Percentiles rank a stretch among this genome's conserved stretches.
Evolutionary conservation across 1,140 invertebrate species (phyloP).

Genomic region (Mesaphorura yosii): DNA sequence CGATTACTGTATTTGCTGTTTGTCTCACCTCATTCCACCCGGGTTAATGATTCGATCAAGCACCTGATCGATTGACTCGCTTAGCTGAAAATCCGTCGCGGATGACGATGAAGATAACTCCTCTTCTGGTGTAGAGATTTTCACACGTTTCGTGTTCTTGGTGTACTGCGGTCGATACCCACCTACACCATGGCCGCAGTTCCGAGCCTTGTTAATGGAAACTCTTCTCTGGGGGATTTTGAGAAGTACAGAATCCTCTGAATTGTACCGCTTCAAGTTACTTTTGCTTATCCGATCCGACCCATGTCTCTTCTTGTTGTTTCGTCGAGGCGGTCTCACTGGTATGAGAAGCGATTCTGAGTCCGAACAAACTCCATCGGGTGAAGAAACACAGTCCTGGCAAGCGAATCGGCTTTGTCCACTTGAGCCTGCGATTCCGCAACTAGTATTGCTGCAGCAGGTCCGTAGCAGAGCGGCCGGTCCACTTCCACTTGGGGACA

Average conservation of each 20-base stretch:
- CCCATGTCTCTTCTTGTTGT: slow-evolving; percentile 23
- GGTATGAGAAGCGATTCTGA: slow-evolving; percentile 26
- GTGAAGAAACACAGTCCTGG: no score
- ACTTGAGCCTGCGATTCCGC: neutral
- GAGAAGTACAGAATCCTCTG: slow-evolving; percentile 25
- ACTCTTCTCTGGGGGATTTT: slow-evolving; percentile 23
- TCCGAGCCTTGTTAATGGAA: slow-evolving; percentile 27
- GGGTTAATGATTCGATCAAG: slow-evolving; percentile 74
- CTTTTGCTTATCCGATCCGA: slow-evolving; percentile 5
- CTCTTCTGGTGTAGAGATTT: slow-evolving; percentile 25
- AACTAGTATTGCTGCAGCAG: slow-evolving; percentile 1
- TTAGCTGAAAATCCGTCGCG: no score
- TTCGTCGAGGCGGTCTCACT: slow-evolving; percentile 21
- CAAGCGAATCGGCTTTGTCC: no score
- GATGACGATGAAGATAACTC: slow-evolving; percentile 12
- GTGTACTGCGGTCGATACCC: neutral
- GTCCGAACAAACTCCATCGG: slow-evolving; percentile 27
- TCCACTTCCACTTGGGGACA: no score
- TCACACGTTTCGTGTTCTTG: slow-evolving; percentile 27
- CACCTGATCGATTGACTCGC: slow-evolving; percentile 60
- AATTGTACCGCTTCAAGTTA: slow-evolving; percentile 28
- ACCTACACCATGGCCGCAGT: no score
- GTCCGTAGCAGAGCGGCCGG: no score
- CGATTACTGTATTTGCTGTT: no score
- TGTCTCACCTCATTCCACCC: slow-evolving; percentile 84